Percentiles rank a stretch among this genome's conserved stretches.
Conservation (phyloP, 2,113 vertebrate species). For the Empidonax alnorum region DNA sequence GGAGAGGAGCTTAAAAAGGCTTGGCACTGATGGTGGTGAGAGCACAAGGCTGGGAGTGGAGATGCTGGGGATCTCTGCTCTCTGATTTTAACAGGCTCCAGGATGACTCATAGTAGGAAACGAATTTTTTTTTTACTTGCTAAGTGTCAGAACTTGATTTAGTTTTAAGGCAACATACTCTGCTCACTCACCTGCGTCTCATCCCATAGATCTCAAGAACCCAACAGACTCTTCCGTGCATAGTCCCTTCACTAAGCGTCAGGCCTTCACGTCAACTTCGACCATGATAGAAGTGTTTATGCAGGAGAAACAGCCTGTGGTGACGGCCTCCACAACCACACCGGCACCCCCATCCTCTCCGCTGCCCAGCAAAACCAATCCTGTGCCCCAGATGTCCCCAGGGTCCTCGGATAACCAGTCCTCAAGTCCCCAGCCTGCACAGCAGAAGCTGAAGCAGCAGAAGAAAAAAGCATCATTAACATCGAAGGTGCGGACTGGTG, state of each 20-base stretch:
- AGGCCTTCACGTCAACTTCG: conserved; percentile 88
- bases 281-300: conserved; percentile 95
- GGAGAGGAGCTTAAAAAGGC: background rate
- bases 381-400: conserved; percentile 86
- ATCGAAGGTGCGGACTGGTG: conserved; percentile 80
- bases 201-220: conserved; percentile 85
- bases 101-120: background rate
- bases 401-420: conserved; percentile 92
- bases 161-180: background rate
- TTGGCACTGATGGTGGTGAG: fast-evolving
- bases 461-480: conserved; percentile 93
- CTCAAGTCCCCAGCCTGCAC: conserved; percentile 93
- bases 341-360: conserved; percentile 83
- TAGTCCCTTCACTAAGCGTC: conserved; percentile 90
- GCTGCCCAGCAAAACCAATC: conserved; percentile 78
- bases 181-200: background rate
- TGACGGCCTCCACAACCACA: conserved; percentile 72
- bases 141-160: background rate
- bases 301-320: conserved; percentile 88
- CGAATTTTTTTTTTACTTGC: background rate
- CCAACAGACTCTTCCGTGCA: conserved; percentile 84
- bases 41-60: background rate
- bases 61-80: background rate
- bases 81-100: background rate
- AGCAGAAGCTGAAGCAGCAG: conserved; percentile 95